These are phyloP conservation scores for Antechinus stuartii DNA, from an alignment of 2,113 vertebrate species.

Conservation along the genomic window DNA sequence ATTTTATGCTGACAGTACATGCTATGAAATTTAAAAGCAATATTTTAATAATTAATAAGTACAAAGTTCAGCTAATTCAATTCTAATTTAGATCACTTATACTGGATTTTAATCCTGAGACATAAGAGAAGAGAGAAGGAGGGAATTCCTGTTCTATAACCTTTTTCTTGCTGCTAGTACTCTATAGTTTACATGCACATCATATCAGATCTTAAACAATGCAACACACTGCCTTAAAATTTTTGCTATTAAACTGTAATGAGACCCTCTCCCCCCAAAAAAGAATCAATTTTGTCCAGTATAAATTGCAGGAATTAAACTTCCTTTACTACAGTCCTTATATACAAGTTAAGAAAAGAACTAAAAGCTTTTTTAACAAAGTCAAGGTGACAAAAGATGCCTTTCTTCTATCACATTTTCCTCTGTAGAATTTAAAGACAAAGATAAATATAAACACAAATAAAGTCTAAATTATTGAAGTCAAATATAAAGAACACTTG, in stretches of 20 bases:
- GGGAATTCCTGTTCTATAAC: neutral
- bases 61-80: slow-evolving; percentile 38
- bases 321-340: neutral
- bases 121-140: neutral
- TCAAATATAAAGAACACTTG: slow-evolving; percentile 21
- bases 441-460: neutral
- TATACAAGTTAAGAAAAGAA: neutral
- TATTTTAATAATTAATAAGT: slow-evolving; percentile 20
- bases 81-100: neutral
- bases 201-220: slow-evolving; percentile 17
- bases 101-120: neutral
- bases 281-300: slow-evolving; percentile 9
- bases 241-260: neutral
- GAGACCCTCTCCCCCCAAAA: slow-evolving; percentile 29
- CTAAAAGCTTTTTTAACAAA: neutral
- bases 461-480: neutral
- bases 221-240: neutral
- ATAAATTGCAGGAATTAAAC: neutral
- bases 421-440: neutral
- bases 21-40: slow-evolving; percentile 35
- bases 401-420: neutral
- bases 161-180: slow-evolving; percentile 3
- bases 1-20: slow-evolving; percentile 5
- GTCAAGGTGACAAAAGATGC: neutral
- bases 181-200: neutral